These are phyloP conservation scores for Phoenicopterus ruber DNA, from an alignment of 2,113 vertebrate species.

Conservation along the genomic window DNA sequence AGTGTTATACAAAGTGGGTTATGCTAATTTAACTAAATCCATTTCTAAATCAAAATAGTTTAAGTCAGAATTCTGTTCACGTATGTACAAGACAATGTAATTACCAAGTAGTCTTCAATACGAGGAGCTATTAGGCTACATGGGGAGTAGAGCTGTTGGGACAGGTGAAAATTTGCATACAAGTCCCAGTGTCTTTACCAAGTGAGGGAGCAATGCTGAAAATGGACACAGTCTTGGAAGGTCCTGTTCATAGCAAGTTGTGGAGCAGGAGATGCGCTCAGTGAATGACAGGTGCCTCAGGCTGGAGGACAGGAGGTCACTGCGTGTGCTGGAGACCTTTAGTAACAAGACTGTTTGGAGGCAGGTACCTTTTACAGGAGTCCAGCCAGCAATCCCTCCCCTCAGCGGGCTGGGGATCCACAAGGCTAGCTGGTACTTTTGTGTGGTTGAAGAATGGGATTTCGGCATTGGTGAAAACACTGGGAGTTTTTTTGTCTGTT, in stretches of 20 bases:
- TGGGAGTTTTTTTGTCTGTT: accelerated
- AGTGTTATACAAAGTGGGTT: not conserved
- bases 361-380: not conserved
- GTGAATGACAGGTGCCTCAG: not conserved
- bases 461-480: not conserved
- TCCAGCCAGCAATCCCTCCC: not conserved
- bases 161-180: not conserved
- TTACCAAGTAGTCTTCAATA: not conserved
- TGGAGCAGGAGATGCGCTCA: accelerated
- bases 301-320: not conserved
- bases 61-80: not conserved
- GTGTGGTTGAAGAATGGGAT: not conserved
- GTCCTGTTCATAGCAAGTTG: accelerated
- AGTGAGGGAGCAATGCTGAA: not conserved
- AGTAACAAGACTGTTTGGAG: not conserved
- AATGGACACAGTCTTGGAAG: not conserved
- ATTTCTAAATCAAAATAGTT: not conserved
- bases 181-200: not conserved
- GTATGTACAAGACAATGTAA: not conserved
- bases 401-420: not conserved
- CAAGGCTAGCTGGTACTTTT: not conserved
- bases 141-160: not conserved
- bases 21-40: not conserved
- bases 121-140: not conserved
- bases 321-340: not conserved